Evolutionary conservation across 1,140 invertebrate species (phyloP), one percentile per base, ranked within the genome.

Genomic region (Cyphomyrmex costatus): DNA sequence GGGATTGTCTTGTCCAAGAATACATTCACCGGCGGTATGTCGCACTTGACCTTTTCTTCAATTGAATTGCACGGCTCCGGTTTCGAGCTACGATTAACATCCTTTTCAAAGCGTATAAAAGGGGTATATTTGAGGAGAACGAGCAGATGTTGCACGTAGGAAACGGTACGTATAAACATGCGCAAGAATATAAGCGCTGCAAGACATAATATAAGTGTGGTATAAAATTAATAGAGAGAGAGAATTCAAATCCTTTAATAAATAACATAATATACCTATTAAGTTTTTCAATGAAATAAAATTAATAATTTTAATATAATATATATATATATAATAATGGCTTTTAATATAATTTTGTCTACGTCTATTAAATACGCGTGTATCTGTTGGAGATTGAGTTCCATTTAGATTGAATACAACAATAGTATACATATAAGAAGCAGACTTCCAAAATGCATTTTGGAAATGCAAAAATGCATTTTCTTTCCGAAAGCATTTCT

Each of bases 61-160:
- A 89, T 89, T 89, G 66, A 86, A 89, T 58, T 88, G 86, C 84
- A 84, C 77, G 80, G 73, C 42, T 89, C 73, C 87, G 78, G 82
- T 89, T 89, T 89, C 88, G 27, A 30, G 42, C 63, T 58, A 19
- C 51, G 77, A 89, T 86, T 89, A 79, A 88, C 78, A 49, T 88
- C 53, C 78, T 70, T 83, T 89, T 68, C 53, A 73, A 3, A 36
- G 33, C 49, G 30, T 76, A 86, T 85, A 79, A 89, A 76, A 88
- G 71, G 30, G 63, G 19, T 78, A 46, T 58, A 12, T 42, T 42
- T 42, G 36, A 42, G 21, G 10, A 49, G 14, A 12, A 1, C 46
- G 7, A n/a, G 21, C 33, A 56, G 73, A 86, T 74, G 71, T 66
- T 51, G 24, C 42, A 19, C 10, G 68, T 42, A 66, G 3, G n/a